Evolutionary conservation across 2,113 vertebrate species (phyloP).

Genomic region (Mesembrinibis cayennensis): DNA sequence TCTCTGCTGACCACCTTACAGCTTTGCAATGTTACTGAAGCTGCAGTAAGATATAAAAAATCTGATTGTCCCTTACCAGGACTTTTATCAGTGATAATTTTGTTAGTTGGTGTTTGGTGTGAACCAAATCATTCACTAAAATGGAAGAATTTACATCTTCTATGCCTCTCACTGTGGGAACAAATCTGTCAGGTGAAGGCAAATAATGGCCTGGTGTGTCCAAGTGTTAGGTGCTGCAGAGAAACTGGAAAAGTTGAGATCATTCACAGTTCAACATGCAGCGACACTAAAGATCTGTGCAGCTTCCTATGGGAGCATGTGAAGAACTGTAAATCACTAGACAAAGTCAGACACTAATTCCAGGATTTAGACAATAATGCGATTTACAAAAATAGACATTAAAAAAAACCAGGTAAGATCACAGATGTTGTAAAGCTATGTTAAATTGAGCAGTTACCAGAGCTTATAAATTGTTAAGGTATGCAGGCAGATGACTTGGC

Average conservation of each 20-base stretch:
- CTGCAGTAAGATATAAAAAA: background rate
- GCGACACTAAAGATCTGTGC: background rate
- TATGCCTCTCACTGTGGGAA: accelerated
- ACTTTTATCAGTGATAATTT: background rate
- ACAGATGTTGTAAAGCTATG: background rate
- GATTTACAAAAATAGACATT: background rate
- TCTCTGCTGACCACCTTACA: background rate
- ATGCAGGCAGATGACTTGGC: background rate
- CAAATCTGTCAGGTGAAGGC: background rate
- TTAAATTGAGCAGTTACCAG: background rate
- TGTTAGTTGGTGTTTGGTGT: background rate
- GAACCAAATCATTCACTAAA: background rate
- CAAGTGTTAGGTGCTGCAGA: background rate
- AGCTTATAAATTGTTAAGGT: background rate
- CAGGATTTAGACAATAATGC: background rate
- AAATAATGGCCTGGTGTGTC: background rate
- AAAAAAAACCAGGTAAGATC: background rate
- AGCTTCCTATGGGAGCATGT: background rate
- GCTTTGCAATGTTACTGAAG: background rate
- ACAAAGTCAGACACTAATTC: background rate
- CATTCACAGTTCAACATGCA: no score
- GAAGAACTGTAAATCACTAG: background rate
- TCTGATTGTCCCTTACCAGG: background rate
- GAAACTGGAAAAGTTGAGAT: background rate
- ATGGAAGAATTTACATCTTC: background rate